These are phyloP conservation scores for Castor canadensis DNA, from an alignment of 2,113 vertebrate species.

Conservation along the genomic window DNA sequence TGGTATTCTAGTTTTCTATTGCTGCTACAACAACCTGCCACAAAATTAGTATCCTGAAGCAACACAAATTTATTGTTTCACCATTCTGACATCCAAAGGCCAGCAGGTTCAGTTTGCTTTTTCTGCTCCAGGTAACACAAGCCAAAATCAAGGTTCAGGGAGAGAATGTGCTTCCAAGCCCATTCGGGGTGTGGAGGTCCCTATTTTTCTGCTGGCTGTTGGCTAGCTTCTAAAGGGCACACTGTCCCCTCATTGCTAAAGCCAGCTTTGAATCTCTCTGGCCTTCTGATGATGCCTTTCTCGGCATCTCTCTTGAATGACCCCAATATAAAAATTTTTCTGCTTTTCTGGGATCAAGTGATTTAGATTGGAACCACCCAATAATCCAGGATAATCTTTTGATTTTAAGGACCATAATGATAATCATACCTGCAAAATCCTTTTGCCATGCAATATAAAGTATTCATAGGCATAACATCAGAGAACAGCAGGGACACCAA, in stretches of 20 bases:
- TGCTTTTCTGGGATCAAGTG: slow-evolving; percentile 37
- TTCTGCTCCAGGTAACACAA: background rate
- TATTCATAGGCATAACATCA: background rate
- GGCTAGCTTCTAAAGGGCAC: background rate
- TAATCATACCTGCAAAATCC: background rate
- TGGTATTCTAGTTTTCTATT: background rate
- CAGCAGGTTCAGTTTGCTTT: background rate
- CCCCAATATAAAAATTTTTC: background rate
- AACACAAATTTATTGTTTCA: background rate
- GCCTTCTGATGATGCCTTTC: background rate
- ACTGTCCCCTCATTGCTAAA: background rate
- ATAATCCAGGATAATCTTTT: slow-evolving; percentile 28
- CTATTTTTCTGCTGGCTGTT: too few species aligned
- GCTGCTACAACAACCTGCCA: background rate
- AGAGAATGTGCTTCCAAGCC: background rate
- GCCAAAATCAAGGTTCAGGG: background rate
- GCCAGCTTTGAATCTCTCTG: background rate
- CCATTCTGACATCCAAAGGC: background rate
- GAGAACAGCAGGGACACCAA: background rate
- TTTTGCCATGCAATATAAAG: background rate
- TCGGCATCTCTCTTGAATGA: background rate
- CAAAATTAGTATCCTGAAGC: background rate
- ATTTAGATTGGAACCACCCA: background rate
- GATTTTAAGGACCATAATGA: background rate
- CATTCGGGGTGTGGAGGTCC: background rate